Evolutionary conservation across 2,888 invertebrate genomes (phyloP).

Genomic region (Drosophila yooni): DNA sequence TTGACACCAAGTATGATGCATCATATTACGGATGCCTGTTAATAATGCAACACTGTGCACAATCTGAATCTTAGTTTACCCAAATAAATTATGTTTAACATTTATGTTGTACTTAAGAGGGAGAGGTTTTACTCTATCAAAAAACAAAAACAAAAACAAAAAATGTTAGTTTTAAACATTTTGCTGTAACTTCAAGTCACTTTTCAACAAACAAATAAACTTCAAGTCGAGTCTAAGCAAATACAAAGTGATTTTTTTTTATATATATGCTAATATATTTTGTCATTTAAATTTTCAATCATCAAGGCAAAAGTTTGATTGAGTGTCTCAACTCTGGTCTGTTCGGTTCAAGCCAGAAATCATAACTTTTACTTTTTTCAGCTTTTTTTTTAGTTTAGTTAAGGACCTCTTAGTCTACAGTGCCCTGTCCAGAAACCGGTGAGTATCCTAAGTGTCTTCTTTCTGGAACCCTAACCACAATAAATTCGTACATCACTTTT

Average conservation of each 20-base stretch:
- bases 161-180: slow-evolving; percentile 56
- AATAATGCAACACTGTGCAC: slow-evolving; percentile 31
- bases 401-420: neutral
- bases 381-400: neutral
- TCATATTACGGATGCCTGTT: neutral
- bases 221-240: slow-evolving; percentile 53
- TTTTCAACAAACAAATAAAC: slow-evolving; percentile 57
- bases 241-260: neutral
- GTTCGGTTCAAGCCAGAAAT: neutral
- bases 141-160: slow-evolving; percentile 22
- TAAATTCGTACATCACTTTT: neutral
- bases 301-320: neutral
- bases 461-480: neutral
- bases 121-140: slow-evolving; percentile 32
- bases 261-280: neutral
- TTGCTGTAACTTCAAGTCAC: slow-evolving; percentile 70
- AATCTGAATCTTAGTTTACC: slow-evolving; percentile 44
- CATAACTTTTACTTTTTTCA: neutral
- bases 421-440: neutral
- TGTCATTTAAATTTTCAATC: neutral
- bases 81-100: slow-evolving; percentile 33
- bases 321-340: neutral
- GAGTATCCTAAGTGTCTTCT: neutral
- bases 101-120: slow-evolving; percentile 66
- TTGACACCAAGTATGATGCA: neutral